These are phyloP conservation scores for Diplosoma virens DNA, from an alignment of 23 tunicate genomes.

Conservation along the genomic window DNA sequence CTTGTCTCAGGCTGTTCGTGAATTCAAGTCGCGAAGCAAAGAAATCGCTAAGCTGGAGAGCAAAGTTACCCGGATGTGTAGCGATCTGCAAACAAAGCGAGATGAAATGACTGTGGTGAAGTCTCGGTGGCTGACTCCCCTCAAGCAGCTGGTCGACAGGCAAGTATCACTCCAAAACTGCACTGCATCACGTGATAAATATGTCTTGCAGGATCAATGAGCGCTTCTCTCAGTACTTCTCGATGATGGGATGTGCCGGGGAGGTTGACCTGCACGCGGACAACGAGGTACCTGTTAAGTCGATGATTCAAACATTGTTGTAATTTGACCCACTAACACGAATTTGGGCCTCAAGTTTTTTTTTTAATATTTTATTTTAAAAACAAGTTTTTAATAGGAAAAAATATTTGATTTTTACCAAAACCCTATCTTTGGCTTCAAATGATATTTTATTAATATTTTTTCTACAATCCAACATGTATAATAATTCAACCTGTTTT, in stretches of 20 bases:
- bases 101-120: constrained; percentile 39
- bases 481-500: too few relatives aligned
- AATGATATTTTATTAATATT: too few relatives aligned
- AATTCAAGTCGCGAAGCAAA: constrained; percentile 47
- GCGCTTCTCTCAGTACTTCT: constrained; percentile 71
- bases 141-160: constrained; percentile 45
- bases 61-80: constrained; percentile 24
- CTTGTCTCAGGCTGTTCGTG: constrained; percentile 67
- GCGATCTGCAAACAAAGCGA: constrained; percentile 27
- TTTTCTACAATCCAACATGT: too few relatives aligned
- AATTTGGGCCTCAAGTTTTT: not conserved
- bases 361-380: not conserved
- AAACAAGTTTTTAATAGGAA: not conserved
- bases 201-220: constrained; percentile 51
- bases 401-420: too few relatives aligned
- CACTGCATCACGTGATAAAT: too few relatives aligned
- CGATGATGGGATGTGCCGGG: constrained; percentile 83
- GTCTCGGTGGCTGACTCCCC: constrained; percentile 55
- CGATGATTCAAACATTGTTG: not conserved
- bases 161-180: too few relatives aligned
- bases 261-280: constrained; percentile 84
- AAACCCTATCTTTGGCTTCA: too few relatives aligned
- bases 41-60: constrained; percentile 57
- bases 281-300: constrained; percentile 27
- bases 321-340: not conserved